These are phyloP conservation scores for Drosophila anomalata DNA, from an alignment of 2,888 invertebrate genomes.

Conservation along the genomic window DNA sequence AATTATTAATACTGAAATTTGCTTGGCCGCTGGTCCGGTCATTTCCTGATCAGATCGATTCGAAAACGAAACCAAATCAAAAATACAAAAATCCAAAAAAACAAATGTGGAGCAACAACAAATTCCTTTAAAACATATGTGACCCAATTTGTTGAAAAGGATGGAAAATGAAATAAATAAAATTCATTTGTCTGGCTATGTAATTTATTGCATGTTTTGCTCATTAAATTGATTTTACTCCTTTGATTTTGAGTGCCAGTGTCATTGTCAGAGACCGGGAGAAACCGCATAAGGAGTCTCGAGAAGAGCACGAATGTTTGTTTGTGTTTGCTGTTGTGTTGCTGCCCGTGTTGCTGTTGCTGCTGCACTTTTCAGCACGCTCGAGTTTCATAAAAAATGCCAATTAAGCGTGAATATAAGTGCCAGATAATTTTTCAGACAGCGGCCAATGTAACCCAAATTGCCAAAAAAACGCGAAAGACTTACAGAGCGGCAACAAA, in stretches of 20 bases:
- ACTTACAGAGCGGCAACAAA: conserved; percentile 57
- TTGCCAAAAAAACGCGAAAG: conserved; percentile 68
- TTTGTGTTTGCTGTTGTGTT: conserved; percentile 30
- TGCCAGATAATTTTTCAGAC: conserved; percentile 81
- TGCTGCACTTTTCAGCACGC: conserved; percentile 65
- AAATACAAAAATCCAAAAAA: conserved; percentile 5
- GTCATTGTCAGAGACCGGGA: conserved; percentile 69
- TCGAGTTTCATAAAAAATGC: conserved; percentile 81
- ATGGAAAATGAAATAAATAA: conserved; percentile 57
- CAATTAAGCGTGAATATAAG: conserved; percentile 83
- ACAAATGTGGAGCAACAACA: conserved; percentile 8
- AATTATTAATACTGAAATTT: conserved; percentile 45
- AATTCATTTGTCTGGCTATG: conserved; percentile 56
- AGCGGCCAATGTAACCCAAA: conserved; percentile 81
- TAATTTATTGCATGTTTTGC: conserved; percentile 80
- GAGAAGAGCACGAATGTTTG: conserved; percentile 73
- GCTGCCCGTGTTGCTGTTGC: conserved; percentile 6
- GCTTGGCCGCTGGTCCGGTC: conserved; percentile 23
- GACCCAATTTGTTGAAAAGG: conserved; percentile 59
- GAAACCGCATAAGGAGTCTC: conserved; percentile 51
- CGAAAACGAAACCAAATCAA: conserved; percentile 10
- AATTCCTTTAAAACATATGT: conserved; percentile 35
- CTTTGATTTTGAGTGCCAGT: conserved; percentile 80
- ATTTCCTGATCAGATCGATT: conserved; percentile 45
- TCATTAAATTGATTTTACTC: conserved; percentile 81